Percentiles rank a stretch among this genome's conserved stretches.
These are phyloP conservation scores for Sthenelais limicola DNA, from an alignment of 2,888 invertebrate species.

Conservation along the genomic window DNA sequence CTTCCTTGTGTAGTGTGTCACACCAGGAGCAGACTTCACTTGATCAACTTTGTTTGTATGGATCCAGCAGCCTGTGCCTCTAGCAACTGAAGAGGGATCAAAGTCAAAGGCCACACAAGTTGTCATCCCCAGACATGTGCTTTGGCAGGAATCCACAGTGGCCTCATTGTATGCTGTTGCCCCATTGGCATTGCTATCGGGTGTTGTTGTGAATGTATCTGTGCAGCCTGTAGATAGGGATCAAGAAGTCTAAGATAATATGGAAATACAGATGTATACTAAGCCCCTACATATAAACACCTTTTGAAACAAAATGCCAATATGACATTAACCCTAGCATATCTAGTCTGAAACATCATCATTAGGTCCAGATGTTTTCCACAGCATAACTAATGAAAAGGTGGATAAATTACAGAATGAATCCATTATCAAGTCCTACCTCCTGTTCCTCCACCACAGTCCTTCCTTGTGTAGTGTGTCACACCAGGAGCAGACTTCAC, in stretches of 20 bases:
- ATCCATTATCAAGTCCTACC: too few relatives aligned
- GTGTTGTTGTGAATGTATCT: not conserved
- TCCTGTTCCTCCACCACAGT: too few relatives aligned
- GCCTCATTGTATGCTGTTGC: not conserved
- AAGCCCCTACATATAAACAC: too few relatives aligned
- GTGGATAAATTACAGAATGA: too few relatives aligned
- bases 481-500: not conserved
- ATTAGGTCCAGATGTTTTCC: too few relatives aligned
- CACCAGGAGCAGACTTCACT: not conserved
- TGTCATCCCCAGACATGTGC: not conserved
- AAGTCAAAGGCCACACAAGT: slow-evolving; percentile 22
- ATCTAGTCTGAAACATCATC: too few relatives aligned
- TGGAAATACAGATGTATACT: too few relatives aligned
- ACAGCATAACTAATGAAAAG: too few relatives aligned
- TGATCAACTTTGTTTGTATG: not conserved
- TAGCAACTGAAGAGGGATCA: not conserved
- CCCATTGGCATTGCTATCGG: slow-evolving; percentile 14
- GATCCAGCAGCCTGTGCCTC: not conserved
- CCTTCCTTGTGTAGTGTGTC: not conserved
- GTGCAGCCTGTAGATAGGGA: not conserved
- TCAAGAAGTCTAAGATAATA: not conserved
- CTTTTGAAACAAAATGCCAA: too few relatives aligned
- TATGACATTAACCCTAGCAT: too few relatives aligned
- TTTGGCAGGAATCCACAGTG: not conserved
- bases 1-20: slow-evolving; percentile 10